Evolutionary conservation across 2,888 invertebrate species (phyloP), one percentile per base, ranked within the genome.

Genomic region (Ametastegia equiseti): DNA sequence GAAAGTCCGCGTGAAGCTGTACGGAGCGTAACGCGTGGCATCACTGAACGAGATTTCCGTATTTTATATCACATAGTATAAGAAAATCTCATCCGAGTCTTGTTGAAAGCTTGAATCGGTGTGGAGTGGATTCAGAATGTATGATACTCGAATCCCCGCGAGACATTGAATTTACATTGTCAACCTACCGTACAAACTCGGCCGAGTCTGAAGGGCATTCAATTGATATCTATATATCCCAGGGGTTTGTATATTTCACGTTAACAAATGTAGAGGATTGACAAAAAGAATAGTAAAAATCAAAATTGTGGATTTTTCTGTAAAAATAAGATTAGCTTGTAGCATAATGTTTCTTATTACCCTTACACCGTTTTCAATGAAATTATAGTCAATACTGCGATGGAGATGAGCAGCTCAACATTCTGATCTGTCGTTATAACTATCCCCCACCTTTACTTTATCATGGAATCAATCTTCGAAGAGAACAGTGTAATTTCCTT

Each of bases 91-190:
- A 67, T 67, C 65, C 39, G 27, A 67, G 39, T 23, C 36, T 67
- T 19, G 23, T 67, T 19, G 39, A 19, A 67, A 39, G 65, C 11
- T 67, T 33, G 65, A 39, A 39, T 67, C 65, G 39, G 7, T 19
- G 19, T 19, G 3, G 65, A 36, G 36, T 19, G 19, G 36, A 67
- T 67, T n/a, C 65, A 39, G 23, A 39, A n/a, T 67, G 39, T 39
- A n/a, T n/a, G n/a, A n/a, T n/a, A 67, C 36, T 67, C 65, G 39
- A 67, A 67, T 67, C 39, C 39, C 65, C 65, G 65, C 39, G 65
- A 39, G 13, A 67, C 65, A 67, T 67, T 67, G 65, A 39, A 67
- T 67, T 67, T 67, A 36, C 23, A 67, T 39, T 39, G 65, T 67
- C 39, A 15, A 54, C 39, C 65, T 67, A 65, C 19, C 27, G 65